Evolutionary conservation across 92 coral and sea anemone genomes (phyloP), one percentile per base, ranked within the genome.

Genomic region (Blastomussa wellsi): DNA sequence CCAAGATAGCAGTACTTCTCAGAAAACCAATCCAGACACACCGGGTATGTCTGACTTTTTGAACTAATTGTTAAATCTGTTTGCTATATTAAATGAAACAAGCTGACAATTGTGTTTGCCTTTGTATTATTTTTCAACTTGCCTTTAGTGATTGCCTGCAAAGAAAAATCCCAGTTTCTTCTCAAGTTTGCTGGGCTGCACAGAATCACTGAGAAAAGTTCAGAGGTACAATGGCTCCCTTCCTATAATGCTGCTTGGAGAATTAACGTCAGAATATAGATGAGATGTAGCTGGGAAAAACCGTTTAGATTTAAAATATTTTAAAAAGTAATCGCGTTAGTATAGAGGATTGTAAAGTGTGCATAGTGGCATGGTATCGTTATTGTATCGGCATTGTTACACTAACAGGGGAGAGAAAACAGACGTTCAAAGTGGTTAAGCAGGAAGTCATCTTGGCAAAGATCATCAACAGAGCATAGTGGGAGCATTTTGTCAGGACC

Each of bases 141-240:
- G 59, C 13, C 49, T 82, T 70, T 39, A 95, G 98, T 96, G 39
- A 91, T 92, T 17, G 89, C 91, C 69, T 96, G 98, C 80, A 93
- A 83, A 73, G 96, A 96, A 57, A 96, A 96, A 64, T 94, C 98
- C 36, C 91, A 86, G 92, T 96, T 96, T 84, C 91, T 96, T 80
- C 92, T 96, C 39, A 96, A 91, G 87, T 96, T 96, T 74, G 97
- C 98, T 32, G 98, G 98, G 39, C 90, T 96, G 44, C 97, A 95
- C 81, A 94, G 98, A 84, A 91, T 96, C 66, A 79, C 95, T 6
- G 94, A 94, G 17, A 90, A 92, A 57, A 78, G 36, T 59, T 16
- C 83, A 4, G 98, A 94, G 88, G 95, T 94, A 86, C 76, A 20
- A 69, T 35, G 22, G 5, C 9, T 69, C 14, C 32, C 69, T 11